Percentiles rank a stretch among this genome's conserved stretches.
Conservation (phyloP, 2,113 vertebrate genomes). For the Prochilodus magdalenae region DNA sequence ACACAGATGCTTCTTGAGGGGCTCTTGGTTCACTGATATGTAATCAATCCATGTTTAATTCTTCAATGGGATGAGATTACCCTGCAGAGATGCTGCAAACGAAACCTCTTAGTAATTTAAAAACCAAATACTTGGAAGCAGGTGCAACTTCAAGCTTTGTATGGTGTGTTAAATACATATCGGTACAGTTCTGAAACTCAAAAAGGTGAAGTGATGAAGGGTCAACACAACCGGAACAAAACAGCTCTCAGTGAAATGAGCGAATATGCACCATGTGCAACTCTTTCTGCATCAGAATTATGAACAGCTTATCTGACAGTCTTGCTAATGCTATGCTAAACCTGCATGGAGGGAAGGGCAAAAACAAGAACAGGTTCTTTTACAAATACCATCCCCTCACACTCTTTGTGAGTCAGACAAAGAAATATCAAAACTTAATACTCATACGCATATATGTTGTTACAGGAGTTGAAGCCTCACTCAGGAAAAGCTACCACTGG, state of each 20-base stretch:
- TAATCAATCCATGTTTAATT: neutral
- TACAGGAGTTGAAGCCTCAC: slow-evolving; percentile 7
- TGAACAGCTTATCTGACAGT: neutral
- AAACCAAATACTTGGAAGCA: neutral
- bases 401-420: neutral
- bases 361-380: neutral
- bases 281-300: neutral
- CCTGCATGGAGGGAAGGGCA: no score
- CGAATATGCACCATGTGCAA: neutral
- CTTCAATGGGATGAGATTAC: no score
- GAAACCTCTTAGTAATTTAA: neutral
- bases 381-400: neutral
- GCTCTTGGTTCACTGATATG: neutral
- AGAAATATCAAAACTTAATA: neutral
- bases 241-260: neutral
- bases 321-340: slow-evolving; percentile 9
- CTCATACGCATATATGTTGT: neutral
- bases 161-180: neutral
- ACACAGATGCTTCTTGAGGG: no score
- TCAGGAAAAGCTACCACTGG: neutral
- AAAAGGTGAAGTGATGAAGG: neutral
- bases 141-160: neutral
- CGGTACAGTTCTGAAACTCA: neutral
- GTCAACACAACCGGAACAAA: neutral
- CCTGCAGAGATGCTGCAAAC: slow-evolving; percentile 11